Conservation (phyloP, 2,113 vertebrate genomes). For the Verasper variegatus region DNA sequence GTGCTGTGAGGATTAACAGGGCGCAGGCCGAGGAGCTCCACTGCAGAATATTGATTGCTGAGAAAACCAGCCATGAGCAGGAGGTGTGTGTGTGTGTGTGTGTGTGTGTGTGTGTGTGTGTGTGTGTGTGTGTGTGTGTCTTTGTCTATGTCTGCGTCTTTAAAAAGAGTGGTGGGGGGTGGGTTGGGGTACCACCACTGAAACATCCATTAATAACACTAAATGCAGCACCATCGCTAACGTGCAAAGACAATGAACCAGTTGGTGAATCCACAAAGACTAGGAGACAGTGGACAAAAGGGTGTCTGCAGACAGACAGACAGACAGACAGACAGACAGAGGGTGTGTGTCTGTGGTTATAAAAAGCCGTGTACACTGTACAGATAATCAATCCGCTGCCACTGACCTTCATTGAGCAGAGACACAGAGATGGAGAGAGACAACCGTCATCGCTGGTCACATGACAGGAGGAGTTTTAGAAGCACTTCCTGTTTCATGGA, state of each 20-base stretch:
- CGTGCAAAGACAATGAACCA: slow-evolving; percentile 11
- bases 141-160: not conserved
- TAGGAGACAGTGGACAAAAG: not conserved
- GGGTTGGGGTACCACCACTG: not conserved
- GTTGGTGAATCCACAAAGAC: not conserved
- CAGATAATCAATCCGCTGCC: slow-evolving; percentile 72
- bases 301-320: not conserved
- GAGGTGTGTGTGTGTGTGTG: slow-evolving; percentile 6
- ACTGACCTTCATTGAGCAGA: slow-evolving; percentile 75
- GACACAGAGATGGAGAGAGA: slow-evolving; percentile 4
- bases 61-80: slow-evolving; percentile 69
- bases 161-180: not conserved
- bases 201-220: not conserved
- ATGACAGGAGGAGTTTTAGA: slow-evolving; percentile 15
- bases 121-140: slow-evolving; percentile 7
- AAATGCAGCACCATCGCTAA: slow-evolving; percentile 12
- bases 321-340: no score
- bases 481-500: slow-evolving; percentile 15
- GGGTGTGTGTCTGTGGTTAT: slow-evolving; percentile 31
- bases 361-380: slow-evolving; percentile 57
- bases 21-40: slow-evolving; percentile 66
- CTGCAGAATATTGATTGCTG: slow-evolving; percentile 79
- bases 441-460: slow-evolving; percentile 3
- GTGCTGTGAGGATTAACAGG: slow-evolving; percentile 67
- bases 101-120: not conserved